These are phyloP conservation scores for Melanogrammus aeglefinus DNA, from an alignment of 2,797 vertebrate genomes.

Conservation along the genomic window DNA sequence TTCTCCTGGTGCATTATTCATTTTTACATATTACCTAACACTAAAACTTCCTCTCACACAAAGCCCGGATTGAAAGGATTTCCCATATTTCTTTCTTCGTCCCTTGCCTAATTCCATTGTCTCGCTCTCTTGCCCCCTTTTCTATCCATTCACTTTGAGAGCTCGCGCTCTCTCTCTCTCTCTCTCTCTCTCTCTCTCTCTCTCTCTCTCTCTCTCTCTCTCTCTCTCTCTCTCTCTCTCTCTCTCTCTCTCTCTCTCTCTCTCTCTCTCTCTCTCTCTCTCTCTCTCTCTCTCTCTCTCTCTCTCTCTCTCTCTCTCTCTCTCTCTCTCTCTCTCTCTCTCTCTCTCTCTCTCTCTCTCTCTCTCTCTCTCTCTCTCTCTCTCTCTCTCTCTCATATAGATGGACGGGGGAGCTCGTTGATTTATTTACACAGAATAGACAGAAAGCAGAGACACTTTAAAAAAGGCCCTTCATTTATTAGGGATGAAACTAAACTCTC, in stretches of 20 bases:
- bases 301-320: not conserved
- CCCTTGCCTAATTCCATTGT: not conserved
- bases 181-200: not conserved
- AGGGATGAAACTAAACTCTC: slow-evolving; percentile 43
- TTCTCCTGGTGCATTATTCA: not conserved
- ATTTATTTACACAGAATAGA: slow-evolving; percentile 50
- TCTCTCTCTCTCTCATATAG: slow-evolving; percentile 23
- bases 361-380: slow-evolving; percentile 26
- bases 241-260: slow-evolving; percentile 8
- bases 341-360: slow-evolving; percentile 35
- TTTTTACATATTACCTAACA: not conserved
- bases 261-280: not conserved
- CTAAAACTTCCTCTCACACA: not conserved
- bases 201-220: slow-evolving; percentile 17
- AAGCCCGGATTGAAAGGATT: not conserved
- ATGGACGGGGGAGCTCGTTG: slow-evolving; percentile 39
- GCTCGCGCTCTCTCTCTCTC: not conserved
- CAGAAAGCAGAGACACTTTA: slow-evolving; percentile 19
- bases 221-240: slow-evolving; percentile 29
- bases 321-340: not conserved
- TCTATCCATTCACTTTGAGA: not conserved
- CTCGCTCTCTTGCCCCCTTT: not conserved
- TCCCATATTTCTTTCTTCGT: not conserved
- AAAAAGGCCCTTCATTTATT: slow-evolving; percentile 36
- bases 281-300: not conserved